Base-by-base conservation (phyloP, 2,888 invertebrate species). In the Drosophila bunnanda region DNA sequence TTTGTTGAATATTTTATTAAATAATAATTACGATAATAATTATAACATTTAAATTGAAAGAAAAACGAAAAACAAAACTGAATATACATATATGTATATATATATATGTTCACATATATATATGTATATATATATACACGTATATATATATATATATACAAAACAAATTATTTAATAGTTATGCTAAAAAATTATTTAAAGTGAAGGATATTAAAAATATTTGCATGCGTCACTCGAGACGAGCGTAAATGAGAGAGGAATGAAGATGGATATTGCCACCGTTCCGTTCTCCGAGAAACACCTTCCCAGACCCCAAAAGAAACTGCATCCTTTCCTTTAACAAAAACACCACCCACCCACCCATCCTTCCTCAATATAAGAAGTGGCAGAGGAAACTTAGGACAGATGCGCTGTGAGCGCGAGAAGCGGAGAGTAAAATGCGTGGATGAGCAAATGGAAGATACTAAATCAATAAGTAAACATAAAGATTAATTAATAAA, bases 1-100 rank as follows among this genome's bases (percentile, higher is more conserved):
- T 92, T 91, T 91, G 91, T 91, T 91, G 91, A 92, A 88, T 92
- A 92, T 91, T 91, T 91, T 90, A 90, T 88, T 83, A 89, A 84
- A 78, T 76, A 72, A 72, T 69, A 66, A 67, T 76, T 72, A 77
- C 60, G 53, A 70, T 67, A 62, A 59, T 77, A 76, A 79, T 72
- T 76, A 76, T 74, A 75, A 77, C 76, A 75, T 46, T 78, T 67
- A 75, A 75, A 69, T 71, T 36, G 9, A 48, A 73, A 65, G 72
- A 79, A 72, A 68, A 68, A 66, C 65, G 75, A 79, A 69, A 74
- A 66, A 61, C 10, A 22, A 68, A 74, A 69, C 70, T 64, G 72
- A 67, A 77, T 66, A 70, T 75, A 65, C 56, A 78, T 59, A 74
- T 59, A 75, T 71, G 59, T 55, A 32, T 58, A 72, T 60, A 65